Evolutionary conservation across 92 coral and sea anemone species (phyloP).

Genomic region (Montipora capitata): DNA sequence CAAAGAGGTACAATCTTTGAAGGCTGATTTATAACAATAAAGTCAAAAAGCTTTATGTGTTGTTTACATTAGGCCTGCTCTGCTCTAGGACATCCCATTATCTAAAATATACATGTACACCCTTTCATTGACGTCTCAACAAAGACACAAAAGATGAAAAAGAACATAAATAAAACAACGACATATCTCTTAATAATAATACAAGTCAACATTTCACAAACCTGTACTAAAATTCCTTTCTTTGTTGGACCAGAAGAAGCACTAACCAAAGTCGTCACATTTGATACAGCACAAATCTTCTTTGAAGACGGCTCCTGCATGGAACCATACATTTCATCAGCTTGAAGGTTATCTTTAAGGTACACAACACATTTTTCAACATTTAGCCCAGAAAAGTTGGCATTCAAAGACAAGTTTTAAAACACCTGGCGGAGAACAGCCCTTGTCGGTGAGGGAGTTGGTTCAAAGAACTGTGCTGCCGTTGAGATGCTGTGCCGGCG

Average conservation of each 20-base stretch:
- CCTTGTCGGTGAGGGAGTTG: slow-evolving; percentile 49
- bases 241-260: slow-evolving; percentile 67
- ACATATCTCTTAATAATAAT: not conserved
- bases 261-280: slow-evolving; percentile 54
- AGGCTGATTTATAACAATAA: slow-evolving; percentile 14
- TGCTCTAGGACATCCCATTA: not conserved
- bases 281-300: slow-evolving; percentile 66
- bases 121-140: not conserved
- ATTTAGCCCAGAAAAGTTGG: not conserved
- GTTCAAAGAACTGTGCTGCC: slow-evolving; percentile 51
- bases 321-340: slow-evolving; percentile 25
- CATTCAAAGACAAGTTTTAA: not conserved
- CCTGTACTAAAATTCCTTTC: slow-evolving; percentile 65
- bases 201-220: not conserved
- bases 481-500: slow-evolving; percentile 67
- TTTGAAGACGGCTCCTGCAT: slow-evolving; percentile 71
- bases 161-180: not conserved
- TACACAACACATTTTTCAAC: not conserved
- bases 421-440: slow-evolving; percentile 54
- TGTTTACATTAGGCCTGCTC: slow-evolving; percentile 27
- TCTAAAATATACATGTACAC: not conserved
- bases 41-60: slow-evolving; percentile 29
- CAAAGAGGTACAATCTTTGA: not conserved
- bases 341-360: not conserved
- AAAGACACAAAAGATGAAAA: not conserved